A percentile compares a stretch with the other conserved stretches of the same genome.
phyloP scores from a whole-genome alignment of 2,113 vertebrate genomes.

The Phocoena phocoena region DNA sequence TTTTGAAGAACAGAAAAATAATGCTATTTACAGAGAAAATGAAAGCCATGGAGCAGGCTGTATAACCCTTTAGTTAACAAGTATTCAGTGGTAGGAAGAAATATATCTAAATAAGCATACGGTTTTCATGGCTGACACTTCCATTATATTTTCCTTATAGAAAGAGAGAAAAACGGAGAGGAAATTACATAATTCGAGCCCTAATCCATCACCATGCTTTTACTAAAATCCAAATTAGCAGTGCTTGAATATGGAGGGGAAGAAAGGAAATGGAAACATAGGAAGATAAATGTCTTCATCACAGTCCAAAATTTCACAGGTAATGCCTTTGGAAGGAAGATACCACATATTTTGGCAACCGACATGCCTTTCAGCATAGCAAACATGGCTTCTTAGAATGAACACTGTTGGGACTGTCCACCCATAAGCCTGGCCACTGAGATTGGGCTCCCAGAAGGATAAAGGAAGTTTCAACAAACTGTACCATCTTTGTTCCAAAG shows the following conservation, averaged over 20 bases:
- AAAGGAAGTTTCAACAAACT: neutral
- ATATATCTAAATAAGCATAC: neutral
- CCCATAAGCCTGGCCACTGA: neutral
- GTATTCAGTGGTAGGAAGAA: neutral
- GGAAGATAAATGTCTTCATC: neutral
- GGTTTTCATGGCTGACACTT: neutral
- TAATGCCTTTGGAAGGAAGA: neutral
- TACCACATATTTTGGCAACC: no score
- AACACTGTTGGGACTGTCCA: neutral
- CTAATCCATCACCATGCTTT: neutral
- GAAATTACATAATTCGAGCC: neutral
- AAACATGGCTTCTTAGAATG: neutral
- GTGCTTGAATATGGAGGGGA: neutral
- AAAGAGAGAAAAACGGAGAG: neutral
- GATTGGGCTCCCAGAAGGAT: neutral
- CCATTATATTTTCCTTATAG: neutral
- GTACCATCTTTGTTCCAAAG: neutral
- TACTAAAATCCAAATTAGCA: neutral
- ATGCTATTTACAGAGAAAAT: neutral
- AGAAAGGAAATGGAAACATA: neutral
- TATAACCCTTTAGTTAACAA: neutral
- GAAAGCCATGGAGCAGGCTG: neutral
- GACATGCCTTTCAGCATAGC: neutral
- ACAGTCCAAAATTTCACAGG: neutral
- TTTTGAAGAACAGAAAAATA: slow-evolving; percentile 8